A percentile compares a stretch with the other conserved stretches of the same genome.
Evolutionary conservation across 1,140 invertebrate genomes (phyloP).

Genomic region (Cyclargus thomasi): DNA sequence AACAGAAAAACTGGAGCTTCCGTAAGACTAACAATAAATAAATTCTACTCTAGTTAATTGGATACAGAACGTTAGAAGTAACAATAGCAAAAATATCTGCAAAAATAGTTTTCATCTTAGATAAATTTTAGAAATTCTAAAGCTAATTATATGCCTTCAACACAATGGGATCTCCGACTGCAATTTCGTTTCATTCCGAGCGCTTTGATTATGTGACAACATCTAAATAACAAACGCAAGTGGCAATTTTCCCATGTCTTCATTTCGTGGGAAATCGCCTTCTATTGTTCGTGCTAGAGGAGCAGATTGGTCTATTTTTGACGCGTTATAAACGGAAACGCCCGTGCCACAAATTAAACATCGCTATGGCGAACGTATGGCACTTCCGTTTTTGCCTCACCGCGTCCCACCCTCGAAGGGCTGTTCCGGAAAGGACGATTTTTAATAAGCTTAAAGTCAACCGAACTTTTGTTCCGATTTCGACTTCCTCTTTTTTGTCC

Average conservation of each 20-base stretch:
- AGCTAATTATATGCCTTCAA: not conserved
- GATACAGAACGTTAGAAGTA: not conserved
- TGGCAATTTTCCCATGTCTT: constrained; percentile 8
- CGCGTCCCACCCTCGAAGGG: constrained; percentile 57
- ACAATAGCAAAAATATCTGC: not conserved
- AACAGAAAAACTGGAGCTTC: not conserved
- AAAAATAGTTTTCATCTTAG: not conserved
- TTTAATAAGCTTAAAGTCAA: constrained; percentile 67
- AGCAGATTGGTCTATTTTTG: constrained; percentile 44
- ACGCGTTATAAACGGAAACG: constrained; percentile 55
- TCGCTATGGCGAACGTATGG: constrained; percentile 58
- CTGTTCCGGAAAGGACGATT: constrained; percentile 65
- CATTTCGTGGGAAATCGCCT: constrained; percentile 17
- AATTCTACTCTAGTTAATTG: not conserved
- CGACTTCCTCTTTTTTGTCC: constrained; percentile 48
- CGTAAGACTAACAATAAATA: not conserved
- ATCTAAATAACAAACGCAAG: constrained; percentile 1
- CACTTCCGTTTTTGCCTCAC: constrained; percentile 67
- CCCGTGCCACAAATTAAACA: constrained; percentile 65
- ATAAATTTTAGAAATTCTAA: not conserved
- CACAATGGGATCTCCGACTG: not conserved
- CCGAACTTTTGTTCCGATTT: constrained; percentile 48
- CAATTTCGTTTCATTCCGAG: constrained; percentile 11
- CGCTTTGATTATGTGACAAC: constrained; percentile 16
- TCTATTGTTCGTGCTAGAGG: constrained; percentile 20